These are phyloP conservation scores for Venusia cambrica DNA, from an alignment of 2,888 invertebrate genomes.

Conservation along the genomic window DNA sequence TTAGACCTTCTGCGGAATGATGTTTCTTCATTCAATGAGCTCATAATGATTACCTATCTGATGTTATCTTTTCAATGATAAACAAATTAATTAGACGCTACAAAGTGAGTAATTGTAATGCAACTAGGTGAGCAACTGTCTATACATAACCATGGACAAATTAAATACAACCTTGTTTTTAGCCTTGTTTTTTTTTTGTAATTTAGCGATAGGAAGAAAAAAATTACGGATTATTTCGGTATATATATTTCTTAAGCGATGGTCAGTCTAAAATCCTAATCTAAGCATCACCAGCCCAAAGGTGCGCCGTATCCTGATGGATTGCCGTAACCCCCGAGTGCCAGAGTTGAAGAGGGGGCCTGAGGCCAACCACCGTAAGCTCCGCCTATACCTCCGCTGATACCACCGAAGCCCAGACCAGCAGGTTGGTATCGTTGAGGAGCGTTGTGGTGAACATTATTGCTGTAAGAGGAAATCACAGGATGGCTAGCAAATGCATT, in stretches of 20 bases:
- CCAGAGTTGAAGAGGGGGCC: slow-evolving; percentile 22
- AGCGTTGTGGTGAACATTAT: slow-evolving; percentile 28
- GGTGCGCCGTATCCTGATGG: slow-evolving; percentile 19
- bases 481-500: slow-evolving; percentile 21
- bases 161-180: no score
- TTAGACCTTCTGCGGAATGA: slow-evolving; percentile 14
- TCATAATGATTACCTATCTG: slow-evolving; percentile 18
- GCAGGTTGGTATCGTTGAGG: slow-evolving; percentile 25
- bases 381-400: slow-evolving; percentile 20
- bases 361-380: slow-evolving; percentile 23
- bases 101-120: slow-evolving; percentile 11
- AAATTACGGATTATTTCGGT: slow-evolving; percentile 3
- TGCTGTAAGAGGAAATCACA: slow-evolving; percentile 29
- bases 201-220: neutral
- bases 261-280: slow-evolving; percentile 21
- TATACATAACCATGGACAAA: no score
- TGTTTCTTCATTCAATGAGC: slow-evolving; percentile 28
- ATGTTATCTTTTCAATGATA: slow-evolving; percentile 19
- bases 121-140: no score
- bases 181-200: no score
- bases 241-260: slow-evolving; percentile 10
- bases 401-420: slow-evolving; percentile 14
- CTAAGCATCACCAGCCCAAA: slow-evolving; percentile 30
- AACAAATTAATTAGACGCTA: slow-evolving; percentile 24
- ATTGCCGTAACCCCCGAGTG: slow-evolving; percentile 20